phyloP scores from a whole-genome alignment of 2,113 vertebrate genomes.

The Sinocyclocheilus maitianheensis region DNA sequence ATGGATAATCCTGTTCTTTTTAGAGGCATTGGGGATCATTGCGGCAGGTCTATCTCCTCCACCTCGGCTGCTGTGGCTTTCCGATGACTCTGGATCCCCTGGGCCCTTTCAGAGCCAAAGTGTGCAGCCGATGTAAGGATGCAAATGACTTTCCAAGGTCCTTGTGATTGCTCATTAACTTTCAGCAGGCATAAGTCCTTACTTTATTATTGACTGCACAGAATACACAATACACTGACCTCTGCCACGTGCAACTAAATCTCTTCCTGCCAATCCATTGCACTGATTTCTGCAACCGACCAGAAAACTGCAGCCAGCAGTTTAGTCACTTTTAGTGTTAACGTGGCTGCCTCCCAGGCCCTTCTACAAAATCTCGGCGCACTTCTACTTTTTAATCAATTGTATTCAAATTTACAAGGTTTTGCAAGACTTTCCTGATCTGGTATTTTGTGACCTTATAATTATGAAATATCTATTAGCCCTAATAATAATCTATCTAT shows the following conservation, averaged over 20 bases:
- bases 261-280: constrained; percentile 93
- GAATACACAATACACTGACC: constrained; percentile 99
- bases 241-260: constrained; percentile 97
- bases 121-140: constrained; percentile 82
- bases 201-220: constrained; percentile 99
- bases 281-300: constrained; percentile 84
- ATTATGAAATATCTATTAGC: too few species aligned
- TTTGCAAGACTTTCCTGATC: not conserved
- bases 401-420: not conserved
- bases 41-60: constrained; percentile 26
- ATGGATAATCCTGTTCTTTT: constrained; percentile 35
- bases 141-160: constrained; percentile 98
- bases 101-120: constrained; percentile 77
- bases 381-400: not conserved
- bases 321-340: constrained; percentile 77
- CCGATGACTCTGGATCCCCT: constrained; percentile 67
- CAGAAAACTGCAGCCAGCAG: constrained; percentile 79
- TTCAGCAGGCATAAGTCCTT: constrained; percentile 94
- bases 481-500: too few species aligned
- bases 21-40: constrained; percentile 8
- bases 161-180: constrained; percentile 97
- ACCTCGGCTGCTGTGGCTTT: constrained; percentile 46
- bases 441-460: not conserved
- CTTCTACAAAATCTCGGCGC: not conserved
- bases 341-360: not conserved